Base-by-base conservation (phyloP, 2,888 invertebrate species). In the Pegoplata infirma region DNA sequence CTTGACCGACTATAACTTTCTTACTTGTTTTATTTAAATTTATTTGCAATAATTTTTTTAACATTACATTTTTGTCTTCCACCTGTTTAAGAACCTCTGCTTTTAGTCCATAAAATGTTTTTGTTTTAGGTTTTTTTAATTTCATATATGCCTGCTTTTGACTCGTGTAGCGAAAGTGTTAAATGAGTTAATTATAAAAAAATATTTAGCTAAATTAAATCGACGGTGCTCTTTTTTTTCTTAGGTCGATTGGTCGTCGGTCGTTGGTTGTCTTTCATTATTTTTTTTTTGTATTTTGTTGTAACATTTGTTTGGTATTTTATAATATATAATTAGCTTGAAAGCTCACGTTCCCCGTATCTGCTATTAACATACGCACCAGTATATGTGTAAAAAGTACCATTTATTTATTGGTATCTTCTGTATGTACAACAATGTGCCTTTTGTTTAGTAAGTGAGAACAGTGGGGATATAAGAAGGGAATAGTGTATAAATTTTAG, bases 161-260 rank as follows among this genome's bases (percentile, higher is more conserved):
- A 64, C 64, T 64, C 64, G 64, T 64, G 64, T 28, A 51, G 73
- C 73, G 73, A 73, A 73, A 73, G 73, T 66, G 73, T 73, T 73
- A 73, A 73, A 73, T 51, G 64, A 51, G 58, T 73, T 73, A 66
- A 66, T 73, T 59, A 66, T 66, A 59, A 73, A 69, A 58, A n/a
- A 8, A 17, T 28, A 53, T 10, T 1, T 32, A 40, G 12, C 36
- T 40, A 40, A 40, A 40, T 36, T 8, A 55, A 55, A 32, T 28
- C 19, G 40, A 12, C 4, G 14, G 21, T 44, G 23, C 56, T 56
- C 19, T 53, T 55, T 55, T 53, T 23, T 36, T 53, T n/a, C 51
- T 40, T 36, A 51, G 51, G 36, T 64, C 32, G 61, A 61, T 25
- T 51, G 59, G 59, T 69, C 59, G 59, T 69, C 59, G 59, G 51